Base-by-base conservation (phyloP, 2,797 vertebrate genomes). In the Astyanax mexicanus region DNA sequence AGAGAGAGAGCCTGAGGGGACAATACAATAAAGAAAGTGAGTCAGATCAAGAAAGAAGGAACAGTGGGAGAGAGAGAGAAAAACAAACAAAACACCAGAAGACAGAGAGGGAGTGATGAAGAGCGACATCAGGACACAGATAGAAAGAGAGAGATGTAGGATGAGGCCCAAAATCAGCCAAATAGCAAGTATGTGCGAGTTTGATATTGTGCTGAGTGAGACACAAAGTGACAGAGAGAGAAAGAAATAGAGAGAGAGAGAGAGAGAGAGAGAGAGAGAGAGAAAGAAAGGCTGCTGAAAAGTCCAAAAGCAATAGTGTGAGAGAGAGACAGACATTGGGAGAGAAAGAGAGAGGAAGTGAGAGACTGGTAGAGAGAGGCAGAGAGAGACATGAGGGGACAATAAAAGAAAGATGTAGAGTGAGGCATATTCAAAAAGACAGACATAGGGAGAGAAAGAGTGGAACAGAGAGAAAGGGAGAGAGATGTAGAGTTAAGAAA, bases 331-430 rank as follows among this genome's bases (percentile, higher is more conserved):
- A 3, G n/a, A 29, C 25, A 45, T 47, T 70, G 37, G 61, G 72
- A 27, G 49, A 32, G 21, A 44, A 61, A 60, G 29, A 40, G 49
- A 66, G 55, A 60, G 58, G 61, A 51, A 69, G 42, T 23, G 23
- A 44, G 52, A 69, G 35, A 65, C 72, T 21, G 19, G 19, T 15
- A 75, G 76, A 57, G 61, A 76, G 72, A 71, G 57, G 55, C 45
- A 57, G 47, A 73, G 81, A 81, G 76, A 74, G 79, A 79, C 45
- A 52, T 21, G 38, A 49, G 44, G 44, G 65, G n/a, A n/a, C n/a
- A n/a, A n/a, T n/a, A 8, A 8, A 35, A 4, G 35, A 37, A 40
- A 45, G 42, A 17, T n/a, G n/a, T n/a, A n/a, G n/a, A n/a, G 9
- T 6, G 7, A 40, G 38, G 10, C 4, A n/a, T n/a, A n/a, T n/a